Base-by-base conservation (phyloP, 2,113 vertebrate genomes). In the Anoura caudifer region DNA sequence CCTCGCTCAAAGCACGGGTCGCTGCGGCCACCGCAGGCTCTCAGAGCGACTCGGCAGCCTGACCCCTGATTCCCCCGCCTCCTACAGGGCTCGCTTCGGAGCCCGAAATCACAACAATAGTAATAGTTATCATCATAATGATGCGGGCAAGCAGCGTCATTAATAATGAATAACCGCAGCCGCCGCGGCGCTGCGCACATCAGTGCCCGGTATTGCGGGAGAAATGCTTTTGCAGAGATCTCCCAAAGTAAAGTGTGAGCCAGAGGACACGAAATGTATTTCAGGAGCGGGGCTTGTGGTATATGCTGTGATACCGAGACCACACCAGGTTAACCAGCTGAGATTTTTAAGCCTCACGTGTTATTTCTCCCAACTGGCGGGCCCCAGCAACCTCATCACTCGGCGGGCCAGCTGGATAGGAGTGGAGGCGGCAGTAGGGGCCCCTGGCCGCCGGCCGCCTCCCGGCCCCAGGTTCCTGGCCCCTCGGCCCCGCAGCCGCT, bases 101-200 rank as follows among this genome's bases (percentile, higher is more conserved):
- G 96, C 95, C 95, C 75, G 85, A 96, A 97, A 96, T 97, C 96
- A 96, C 95, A 97, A 98, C 97, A 97, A 97, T 97, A 97, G 97
- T 97, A 96, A 96, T 96, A 98, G 97, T 97, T 96, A 96, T 94
- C 97, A 97, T 97, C 97, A 95, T 96, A 63, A 94, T 95, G 96
- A 97, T 97, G 94, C 94, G 90, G 91, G 96, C 96, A 70, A 97
- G 93, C 97, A 80, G 95, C 97, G 95, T 96, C 96, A 96, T 97
- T 97, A 97, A 97, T 97, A 97, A 96, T 97, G 91, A 97, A 97
- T 96, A 95, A 96, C 83, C 90, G 90, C 81, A 36, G 91, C 91
- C 73, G 87, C 91, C 36, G 61, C 92, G 73, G 72, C 92, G 91
- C 84, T 50, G 91, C 95, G 95, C 96, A 80, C 96, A 41, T 91